These are phyloP conservation scores for Eucidaris tribuloides DNA, from an alignment of 35 echinoderm and acorn worm genomes.

Conservation along the genomic window DNA sequence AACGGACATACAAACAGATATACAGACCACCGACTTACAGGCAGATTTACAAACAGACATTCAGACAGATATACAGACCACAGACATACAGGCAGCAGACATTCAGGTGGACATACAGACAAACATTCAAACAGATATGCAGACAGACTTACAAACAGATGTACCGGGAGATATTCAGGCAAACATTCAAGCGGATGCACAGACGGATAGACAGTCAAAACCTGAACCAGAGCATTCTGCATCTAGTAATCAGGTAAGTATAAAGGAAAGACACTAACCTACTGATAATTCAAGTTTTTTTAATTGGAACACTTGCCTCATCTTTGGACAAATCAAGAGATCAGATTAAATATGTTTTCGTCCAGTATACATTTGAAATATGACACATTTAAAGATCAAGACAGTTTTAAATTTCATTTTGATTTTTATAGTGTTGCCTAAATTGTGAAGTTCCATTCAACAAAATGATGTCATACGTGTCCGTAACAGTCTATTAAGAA, in stretches of 20 bases:
- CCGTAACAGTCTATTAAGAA: too few relatives aligned
- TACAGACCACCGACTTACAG: background rate
- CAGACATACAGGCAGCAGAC: too few relatives aligned
- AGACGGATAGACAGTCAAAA: too few relatives aligned
- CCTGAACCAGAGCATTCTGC: background rate
- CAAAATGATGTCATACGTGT: too few relatives aligned
- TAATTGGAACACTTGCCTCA: background rate
- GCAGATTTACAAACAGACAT: background rate
- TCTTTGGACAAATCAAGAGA: background rate
- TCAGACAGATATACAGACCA: too few relatives aligned
- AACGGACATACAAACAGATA: background rate
- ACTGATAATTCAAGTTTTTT: background rate
- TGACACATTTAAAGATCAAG: too few relatives aligned
- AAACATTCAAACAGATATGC: slow-evolving; percentile 6
- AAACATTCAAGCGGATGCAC: background rate
- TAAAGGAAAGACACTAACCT: background rate
- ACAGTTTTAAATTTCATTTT: too few relatives aligned
- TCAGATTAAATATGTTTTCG: background rate
- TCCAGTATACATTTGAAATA: too few relatives aligned
- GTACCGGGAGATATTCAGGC: background rate
- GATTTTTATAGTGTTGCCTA: too few relatives aligned
- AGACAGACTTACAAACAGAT: slow-evolving; percentile 8
- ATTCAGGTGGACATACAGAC: background rate
- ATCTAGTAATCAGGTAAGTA: too few relatives aligned
- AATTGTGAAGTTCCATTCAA: too few relatives aligned